phyloP scores from a whole-genome alignment of 2,888 invertebrate genomes.

The Eupithecia subfuscata region DNA sequence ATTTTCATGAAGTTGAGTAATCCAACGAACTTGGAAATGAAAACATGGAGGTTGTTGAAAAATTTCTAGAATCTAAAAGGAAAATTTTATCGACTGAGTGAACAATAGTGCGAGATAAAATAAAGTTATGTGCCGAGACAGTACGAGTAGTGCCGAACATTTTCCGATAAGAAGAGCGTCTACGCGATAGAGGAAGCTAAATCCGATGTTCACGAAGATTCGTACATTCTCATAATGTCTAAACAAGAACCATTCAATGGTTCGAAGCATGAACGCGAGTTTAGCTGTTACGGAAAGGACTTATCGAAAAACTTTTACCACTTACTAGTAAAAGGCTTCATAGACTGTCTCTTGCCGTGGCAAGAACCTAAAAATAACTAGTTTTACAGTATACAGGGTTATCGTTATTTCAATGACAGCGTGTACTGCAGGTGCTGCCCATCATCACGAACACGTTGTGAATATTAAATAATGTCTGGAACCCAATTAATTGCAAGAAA shows the following conservation, averaged over 20 bases:
- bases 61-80: constrained; percentile 8
- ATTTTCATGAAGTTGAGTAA: constrained; percentile 2
- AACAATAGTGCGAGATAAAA: constrained; percentile 42
- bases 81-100: constrained; percentile 30
- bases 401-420: too few relatives aligned
- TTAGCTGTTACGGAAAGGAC: constrained; percentile 59
- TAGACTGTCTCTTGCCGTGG: constrained; percentile 12
- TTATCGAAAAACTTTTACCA: constrained; percentile 68
- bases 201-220: constrained; percentile 64
- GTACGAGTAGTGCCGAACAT: constrained; percentile 55
- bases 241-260: constrained; percentile 69
- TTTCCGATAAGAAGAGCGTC: constrained; percentile 59
- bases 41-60: not conserved
- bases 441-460: too few relatives aligned
- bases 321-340: constrained; percentile 34
- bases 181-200: constrained; percentile 53
- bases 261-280: constrained; percentile 55
- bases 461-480: too few relatives aligned
- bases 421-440: too few relatives aligned
- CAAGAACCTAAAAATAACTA: not conserved
- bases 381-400: too few relatives aligned
- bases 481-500: too few relatives aligned
- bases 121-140: constrained; percentile 43
- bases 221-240: constrained; percentile 71
- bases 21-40: constrained; percentile 15